Percentiles rank a stretch among this genome's conserved stretches.
Evolutionary conservation across 2,113 vertebrate species (phyloP).

Genomic region (Sebastes schlegelii): DNA sequence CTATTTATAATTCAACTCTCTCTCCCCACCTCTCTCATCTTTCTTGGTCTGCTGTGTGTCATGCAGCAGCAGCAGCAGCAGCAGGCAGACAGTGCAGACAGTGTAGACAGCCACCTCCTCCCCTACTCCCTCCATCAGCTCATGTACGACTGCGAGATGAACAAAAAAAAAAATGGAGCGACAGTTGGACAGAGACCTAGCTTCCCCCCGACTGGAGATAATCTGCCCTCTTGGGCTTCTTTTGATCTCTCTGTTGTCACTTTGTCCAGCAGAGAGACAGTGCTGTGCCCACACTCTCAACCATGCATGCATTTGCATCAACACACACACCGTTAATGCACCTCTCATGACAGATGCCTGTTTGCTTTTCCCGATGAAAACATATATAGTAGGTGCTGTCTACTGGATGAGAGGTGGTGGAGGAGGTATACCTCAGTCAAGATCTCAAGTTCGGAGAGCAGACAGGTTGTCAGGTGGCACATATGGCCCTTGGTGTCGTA

Average conservation of each 20-base stretch:
- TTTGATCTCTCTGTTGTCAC: constrained; percentile 30
- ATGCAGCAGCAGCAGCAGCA: background rate
- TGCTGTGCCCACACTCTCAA: background rate
- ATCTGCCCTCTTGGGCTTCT: constrained; percentile 1
- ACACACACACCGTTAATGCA: background rate
- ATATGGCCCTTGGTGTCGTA: background rate
- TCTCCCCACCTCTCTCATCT: background rate
- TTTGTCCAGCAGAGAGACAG: background rate
- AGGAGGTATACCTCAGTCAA: background rate
- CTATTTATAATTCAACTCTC: constrained; percentile 29
- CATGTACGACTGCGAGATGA: background rate
- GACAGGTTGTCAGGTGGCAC: constrained; percentile 30
- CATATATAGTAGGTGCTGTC: background rate
- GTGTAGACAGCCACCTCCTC: background rate
- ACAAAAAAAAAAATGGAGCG: background rate
- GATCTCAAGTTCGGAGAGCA: constrained; percentile 12
- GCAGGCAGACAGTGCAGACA: background rate
- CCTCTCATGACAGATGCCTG: constrained; percentile 14
- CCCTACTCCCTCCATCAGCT: background rate
- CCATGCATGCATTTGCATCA: constrained; percentile 27
- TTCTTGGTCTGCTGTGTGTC: constrained; percentile 15
- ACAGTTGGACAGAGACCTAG: background rate
- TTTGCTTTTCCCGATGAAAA: constrained; percentile 23
- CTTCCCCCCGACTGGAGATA: background rate
- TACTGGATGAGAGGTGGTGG: background rate